These are phyloP conservation scores for Eucidaris tribuloides DNA, from an alignment of 35 echinoderm and acorn worm species.

Conservation along the genomic window DNA sequence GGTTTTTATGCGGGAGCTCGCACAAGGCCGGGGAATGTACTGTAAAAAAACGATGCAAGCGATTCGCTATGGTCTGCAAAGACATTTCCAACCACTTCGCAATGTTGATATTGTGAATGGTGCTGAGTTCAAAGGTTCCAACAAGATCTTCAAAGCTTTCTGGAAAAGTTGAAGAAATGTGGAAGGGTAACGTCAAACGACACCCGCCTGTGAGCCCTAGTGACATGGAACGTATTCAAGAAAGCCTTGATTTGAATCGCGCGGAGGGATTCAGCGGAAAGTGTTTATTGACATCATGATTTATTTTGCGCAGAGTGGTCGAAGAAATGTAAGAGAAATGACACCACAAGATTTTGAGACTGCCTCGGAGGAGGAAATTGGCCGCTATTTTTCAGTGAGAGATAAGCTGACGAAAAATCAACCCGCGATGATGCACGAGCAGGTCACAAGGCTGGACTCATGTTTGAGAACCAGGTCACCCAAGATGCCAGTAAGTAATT, in stretches of 20 bases:
- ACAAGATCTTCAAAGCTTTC: conserved; percentile 29
- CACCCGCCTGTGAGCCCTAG: not conserved
- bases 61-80: conserved; percentile 44
- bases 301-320: conserved; percentile 11
- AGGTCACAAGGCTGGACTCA: too few species aligned
- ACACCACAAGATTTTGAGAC: conserved; percentile 19
- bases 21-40: conserved; percentile 42
- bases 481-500: too few species aligned
- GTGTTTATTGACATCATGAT: conserved; percentile 49
- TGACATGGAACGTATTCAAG: not conserved
- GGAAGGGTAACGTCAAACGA: not conserved
- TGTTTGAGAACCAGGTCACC: too few species aligned
- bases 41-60: conserved; percentile 53
- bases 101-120: conserved; percentile 36
- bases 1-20: too few species aligned
- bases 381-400: not conserved
- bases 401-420: not conserved
- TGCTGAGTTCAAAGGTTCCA: conserved; percentile 20
- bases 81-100: conserved; percentile 36
- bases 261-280: conserved; percentile 42
- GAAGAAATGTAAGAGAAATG: too few species aligned
- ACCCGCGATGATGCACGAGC: too few species aligned
- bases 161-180: conserved; percentile 3
- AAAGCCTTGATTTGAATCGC: not conserved
- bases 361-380: conserved; percentile 5